phyloP scores from a whole-genome alignment of 1,140 invertebrate genomes.

The Penaeus vannamei region DNA sequence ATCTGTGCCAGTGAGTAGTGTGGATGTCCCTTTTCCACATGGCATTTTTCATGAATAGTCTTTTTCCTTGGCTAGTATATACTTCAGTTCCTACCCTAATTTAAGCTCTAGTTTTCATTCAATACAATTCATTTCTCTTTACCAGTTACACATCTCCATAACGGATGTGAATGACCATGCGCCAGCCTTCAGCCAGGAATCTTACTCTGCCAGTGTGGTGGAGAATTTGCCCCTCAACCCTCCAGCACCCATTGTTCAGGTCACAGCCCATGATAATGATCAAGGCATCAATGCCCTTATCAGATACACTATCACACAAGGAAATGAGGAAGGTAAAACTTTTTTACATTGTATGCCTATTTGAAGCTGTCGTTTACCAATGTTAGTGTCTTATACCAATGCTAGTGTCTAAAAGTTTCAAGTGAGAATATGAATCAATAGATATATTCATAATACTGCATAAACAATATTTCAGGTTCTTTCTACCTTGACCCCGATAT shows the following conservation, averaged over 20 bases:
- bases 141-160: slow-evolving; percentile 79
- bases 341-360: too few species aligned
- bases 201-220: slow-evolving; percentile 84
- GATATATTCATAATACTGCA: neutral
- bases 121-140: slow-evolving; percentile 5
- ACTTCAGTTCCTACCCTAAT: neutral
- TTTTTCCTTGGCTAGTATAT: too few species aligned
- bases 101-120: neutral
- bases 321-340: slow-evolving; percentile 78
- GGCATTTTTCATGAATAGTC: too few species aligned
- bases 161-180: slow-evolving; percentile 88
- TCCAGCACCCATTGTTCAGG: slow-evolving; percentile 83
- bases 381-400: neutral
- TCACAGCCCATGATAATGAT: slow-evolving; percentile 84
- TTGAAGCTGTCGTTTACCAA: slow-evolving; percentile 59
- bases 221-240: slow-evolving; percentile 86
- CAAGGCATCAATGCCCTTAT: slow-evolving; percentile 83
- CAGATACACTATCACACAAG: slow-evolving; percentile 80
- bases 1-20: slow-evolving; percentile 79
- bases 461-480: slow-evolving; percentile 66
- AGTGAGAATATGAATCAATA: neutral
- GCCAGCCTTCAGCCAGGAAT: slow-evolving; percentile 82
- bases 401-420: slow-evolving; percentile 21
- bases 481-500: slow-evolving; percentile 82
- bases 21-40: too few species aligned